Conservation (phyloP, 1,140 invertebrate species). For the Physella acuta region DNA sequence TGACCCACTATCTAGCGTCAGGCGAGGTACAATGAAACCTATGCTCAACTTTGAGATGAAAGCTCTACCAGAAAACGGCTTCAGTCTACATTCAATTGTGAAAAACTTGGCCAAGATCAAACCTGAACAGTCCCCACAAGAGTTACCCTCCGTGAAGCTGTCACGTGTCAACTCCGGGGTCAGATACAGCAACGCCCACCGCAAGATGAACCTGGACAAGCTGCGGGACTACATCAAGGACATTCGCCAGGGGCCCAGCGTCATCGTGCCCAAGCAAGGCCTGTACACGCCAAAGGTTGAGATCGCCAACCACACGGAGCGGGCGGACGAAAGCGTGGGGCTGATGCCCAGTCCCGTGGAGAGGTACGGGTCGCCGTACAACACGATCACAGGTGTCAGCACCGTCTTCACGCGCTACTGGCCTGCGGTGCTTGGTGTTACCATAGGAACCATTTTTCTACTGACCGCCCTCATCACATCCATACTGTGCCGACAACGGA, state of each 20-base stretch:
- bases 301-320: not conserved
- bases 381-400: conserved; percentile 10
- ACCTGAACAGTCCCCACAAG: not conserved
- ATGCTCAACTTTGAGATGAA: not conserved
- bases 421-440: conserved; percentile 36
- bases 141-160: not conserved
- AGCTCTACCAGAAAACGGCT: conserved; percentile 15
- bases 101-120: not conserved
- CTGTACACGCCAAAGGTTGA: conserved; percentile 23
- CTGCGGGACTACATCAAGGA: conserved; percentile 1
- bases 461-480: conserved; percentile 35
- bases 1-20: no score
- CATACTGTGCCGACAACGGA: conserved; percentile 31
- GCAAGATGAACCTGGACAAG: conserved; percentile 16
- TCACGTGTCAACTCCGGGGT: not conserved
- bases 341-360: not conserved
- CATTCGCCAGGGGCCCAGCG: conserved; percentile 22
- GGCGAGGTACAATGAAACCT: no score
- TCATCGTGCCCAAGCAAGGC: conserved; percentile 30
- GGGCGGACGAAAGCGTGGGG: not conserved
- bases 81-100: conserved; percentile 8
- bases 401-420: conserved; percentile 35
- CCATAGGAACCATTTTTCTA: conserved; percentile 36
- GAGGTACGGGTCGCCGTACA: conserved; percentile 4
- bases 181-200: not conserved